These are phyloP conservation scores for Pristis pectinata DNA, from an alignment of 2,797 vertebrate species.

Conservation along the genomic window DNA sequence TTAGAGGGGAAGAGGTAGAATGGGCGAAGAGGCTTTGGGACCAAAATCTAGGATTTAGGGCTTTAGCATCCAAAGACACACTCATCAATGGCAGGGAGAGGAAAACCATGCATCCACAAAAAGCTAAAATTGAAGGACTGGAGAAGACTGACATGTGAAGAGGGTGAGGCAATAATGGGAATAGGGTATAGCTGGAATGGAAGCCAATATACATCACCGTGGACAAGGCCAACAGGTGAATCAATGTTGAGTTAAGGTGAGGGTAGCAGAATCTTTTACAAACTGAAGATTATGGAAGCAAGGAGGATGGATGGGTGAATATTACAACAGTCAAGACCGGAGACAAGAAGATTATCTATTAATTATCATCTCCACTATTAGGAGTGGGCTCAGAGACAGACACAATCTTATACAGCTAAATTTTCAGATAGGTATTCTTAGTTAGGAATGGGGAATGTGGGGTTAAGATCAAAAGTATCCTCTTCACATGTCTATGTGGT, in stretches of 20 bases:
- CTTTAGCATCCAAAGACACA: background rate
- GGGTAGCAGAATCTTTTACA: background rate
- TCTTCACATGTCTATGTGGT: too few relatives aligned
- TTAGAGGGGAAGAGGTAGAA: background rate
- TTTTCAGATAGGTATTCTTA: background rate
- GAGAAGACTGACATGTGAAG: background rate
- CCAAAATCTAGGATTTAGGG: background rate
- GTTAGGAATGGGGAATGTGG: background rate
- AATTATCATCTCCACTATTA: too few relatives aligned
- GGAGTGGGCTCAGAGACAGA: too few relatives aligned
- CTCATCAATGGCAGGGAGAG: background rate
- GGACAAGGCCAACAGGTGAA: background rate
- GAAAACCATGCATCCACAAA: background rate
- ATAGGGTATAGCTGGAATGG: background rate
- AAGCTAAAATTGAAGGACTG: background rate
- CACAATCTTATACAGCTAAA: background rate
- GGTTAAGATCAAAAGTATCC: too few relatives aligned
- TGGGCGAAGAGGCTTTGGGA: too few relatives aligned
- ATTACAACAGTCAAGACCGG: background rate
- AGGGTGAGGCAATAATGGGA: background rate
- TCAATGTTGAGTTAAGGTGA: background rate
- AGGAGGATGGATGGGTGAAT: background rate
- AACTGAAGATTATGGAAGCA: background rate
- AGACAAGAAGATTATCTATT: background rate
- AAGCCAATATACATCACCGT: background rate